Evolutionary conservation across 2,888 invertebrate genomes (phyloP).

Genomic region (Helleia helle): DNA sequence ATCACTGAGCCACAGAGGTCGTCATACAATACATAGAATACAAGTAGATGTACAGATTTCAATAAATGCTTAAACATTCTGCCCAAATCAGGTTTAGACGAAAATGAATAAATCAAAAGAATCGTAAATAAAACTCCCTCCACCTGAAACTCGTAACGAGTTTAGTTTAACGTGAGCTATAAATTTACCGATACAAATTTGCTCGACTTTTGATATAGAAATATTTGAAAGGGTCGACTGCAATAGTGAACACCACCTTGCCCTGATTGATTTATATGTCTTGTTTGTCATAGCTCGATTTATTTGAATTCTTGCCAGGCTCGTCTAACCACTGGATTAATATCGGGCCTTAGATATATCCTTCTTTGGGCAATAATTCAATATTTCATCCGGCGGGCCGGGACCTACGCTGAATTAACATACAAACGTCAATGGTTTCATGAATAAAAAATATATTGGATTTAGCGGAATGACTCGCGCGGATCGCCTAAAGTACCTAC

Average conservation of each 20-base stretch:
- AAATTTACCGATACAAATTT: conserved; percentile 69
- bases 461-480: conserved; percentile 67
- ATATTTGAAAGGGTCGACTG: conserved; percentile 45
- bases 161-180: conserved; percentile 62
- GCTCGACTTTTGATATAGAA: conserved; percentile 39
- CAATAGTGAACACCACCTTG: conserved; percentile 67
- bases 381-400: conserved; percentile 68
- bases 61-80: too few relatives aligned
- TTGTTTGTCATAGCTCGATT: conserved; percentile 73
- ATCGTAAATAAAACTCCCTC: conserved; percentile 51
- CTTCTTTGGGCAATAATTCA: conserved; percentile 67
- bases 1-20: too few relatives aligned
- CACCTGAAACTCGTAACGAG: conserved; percentile 61
- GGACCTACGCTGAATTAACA: conserved; percentile 72
- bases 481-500: conserved; percentile 27
- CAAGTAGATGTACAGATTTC: too few relatives aligned
- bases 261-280: conserved; percentile 73
- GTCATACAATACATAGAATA: too few relatives aligned
- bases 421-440: conserved; percentile 74
- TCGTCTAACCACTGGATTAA: conserved; percentile 67
- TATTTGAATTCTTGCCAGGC: conserved; percentile 74
- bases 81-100: too few relatives aligned
- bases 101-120: conserved; percentile 49
- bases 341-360: conserved; percentile 66
- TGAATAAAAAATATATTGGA: conserved; percentile 75